A percentile compares a stretch with the other conserved stretches of the same genome.
Evolutionary conservation across 2,888 invertebrate genomes (phyloP).

Genomic region (Nipponacmea schrenckii): DNA sequence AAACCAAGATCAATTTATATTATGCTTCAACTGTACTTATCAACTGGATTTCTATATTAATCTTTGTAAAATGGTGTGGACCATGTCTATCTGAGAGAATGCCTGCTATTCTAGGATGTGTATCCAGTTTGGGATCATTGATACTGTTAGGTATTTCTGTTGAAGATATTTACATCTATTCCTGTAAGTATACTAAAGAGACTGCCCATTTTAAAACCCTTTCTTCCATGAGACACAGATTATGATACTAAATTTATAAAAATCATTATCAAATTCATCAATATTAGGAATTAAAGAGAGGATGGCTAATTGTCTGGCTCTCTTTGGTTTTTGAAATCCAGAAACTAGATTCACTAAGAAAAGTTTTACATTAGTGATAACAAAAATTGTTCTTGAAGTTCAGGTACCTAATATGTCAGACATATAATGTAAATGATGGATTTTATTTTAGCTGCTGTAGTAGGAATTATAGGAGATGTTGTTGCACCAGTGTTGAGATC

Average conservation of each 20-base stretch:
- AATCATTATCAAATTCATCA: too few species aligned
- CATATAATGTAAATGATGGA: too few species aligned
- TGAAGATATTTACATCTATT: conserved; percentile 26
- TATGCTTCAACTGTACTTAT: conserved; percentile 20
- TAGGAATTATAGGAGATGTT: conserved; percentile 24
- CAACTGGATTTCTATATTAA: conserved; percentile 31
- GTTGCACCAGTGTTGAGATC: conserved; percentile 36
- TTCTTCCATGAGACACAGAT: too few species aligned
- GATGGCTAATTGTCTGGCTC: too few species aligned
- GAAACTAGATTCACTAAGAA: too few species aligned
- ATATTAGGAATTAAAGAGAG: too few species aligned
- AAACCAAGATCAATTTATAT: conserved; percentile 26
- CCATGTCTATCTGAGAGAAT: conserved; percentile 24
- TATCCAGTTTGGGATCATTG: conserved; percentile 23
- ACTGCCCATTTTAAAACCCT: too few species aligned
- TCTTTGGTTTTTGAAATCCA: too few species aligned
- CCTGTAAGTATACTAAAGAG: conserved; percentile 24
- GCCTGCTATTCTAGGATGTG: conserved; percentile 29
- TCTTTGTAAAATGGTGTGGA: conserved; percentile 11
- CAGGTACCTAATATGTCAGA: too few species aligned
- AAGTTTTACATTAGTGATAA: too few species aligned
- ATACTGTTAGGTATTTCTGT: conserved; percentile 27
- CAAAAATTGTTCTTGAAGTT: too few species aligned
- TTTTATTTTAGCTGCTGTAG: conserved; percentile 22
- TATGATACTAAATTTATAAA: too few species aligned